Evolutionary conservation across 1,140 invertebrate species (phyloP), one percentile per base, ranked within the genome.

Genomic region (Drosophila pectinifera): DNA sequence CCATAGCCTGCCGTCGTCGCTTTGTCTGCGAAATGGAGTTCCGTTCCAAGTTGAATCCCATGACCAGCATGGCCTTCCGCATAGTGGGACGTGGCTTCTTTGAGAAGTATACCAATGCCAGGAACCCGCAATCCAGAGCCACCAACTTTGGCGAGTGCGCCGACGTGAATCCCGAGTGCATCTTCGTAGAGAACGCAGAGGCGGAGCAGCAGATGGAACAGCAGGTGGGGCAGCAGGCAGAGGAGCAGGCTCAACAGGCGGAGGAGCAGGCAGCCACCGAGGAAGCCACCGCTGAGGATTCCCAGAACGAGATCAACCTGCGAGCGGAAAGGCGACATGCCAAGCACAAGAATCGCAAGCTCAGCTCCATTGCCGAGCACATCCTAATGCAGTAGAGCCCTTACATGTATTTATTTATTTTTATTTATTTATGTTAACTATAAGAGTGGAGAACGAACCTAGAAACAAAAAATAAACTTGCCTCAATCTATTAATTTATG

Each of bases 11-110:
- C 20, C 90, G 91, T 34, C 91, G 82, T 5, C 88, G 91, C 34
- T 92, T 92, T 31, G 80, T 92, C 7, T 92, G 91, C 53, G 91
- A 92, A 79, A 90, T 92, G 88, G 91, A 92, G 51, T 92, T 92
- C 74, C 82, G 89, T 5, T 89, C 91, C 6, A 90, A 83, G 20
- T 10, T 64, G 11, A 92, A 91, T 65, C 91, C 91, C 16, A 22
- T 92, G 49, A 91, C 83, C n/a, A 80, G 80, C 67, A 92, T 92
- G 83, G 91, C 83, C 38, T 92, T 92, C 73, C 83, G 91, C n/a
- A 83, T 92, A 42, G 73, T 92, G 5, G 91, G 91, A 2, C 80
- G 84, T 0, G 88, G 91, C 14, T 90, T 92, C 65, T 92, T 92
- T 43, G 83, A 82, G 51, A 89, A 92, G 70, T 92, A 92, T 31